Conservation (phyloP, 1,140 invertebrate genomes). For the Ceratosolen solmsi region DNA sequence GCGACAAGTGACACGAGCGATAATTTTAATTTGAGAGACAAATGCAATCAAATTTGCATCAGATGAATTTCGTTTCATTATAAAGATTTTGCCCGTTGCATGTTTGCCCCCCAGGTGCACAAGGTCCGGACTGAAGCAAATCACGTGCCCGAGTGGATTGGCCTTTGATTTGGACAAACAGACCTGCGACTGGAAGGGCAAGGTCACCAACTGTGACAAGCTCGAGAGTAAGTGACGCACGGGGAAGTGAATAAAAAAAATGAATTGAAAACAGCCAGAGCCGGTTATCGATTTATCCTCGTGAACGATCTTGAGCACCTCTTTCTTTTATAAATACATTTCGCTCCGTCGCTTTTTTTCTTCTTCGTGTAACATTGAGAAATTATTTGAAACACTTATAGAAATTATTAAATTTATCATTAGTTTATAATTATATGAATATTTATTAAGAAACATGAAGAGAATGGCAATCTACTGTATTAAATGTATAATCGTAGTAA, state of each 20-base stretch:
- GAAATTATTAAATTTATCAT: no score
- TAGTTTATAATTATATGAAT: no score
- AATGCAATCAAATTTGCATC: conserved; percentile 13
- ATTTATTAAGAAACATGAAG: no score
- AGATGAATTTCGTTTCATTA: background rate
- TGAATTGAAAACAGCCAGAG: conserved; percentile 2
- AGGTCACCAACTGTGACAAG: conserved; percentile 96
- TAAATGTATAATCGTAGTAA: no score
- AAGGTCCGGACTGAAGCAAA: conserved; percentile 93
- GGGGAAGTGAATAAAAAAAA: conserved; percentile 54
- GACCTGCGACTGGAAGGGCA: conserved; percentile 97
- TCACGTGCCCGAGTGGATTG: conserved; percentile 94
- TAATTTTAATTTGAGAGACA: conserved; percentile 33
- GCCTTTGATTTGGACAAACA: conserved; percentile 97
- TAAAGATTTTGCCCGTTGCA: conserved; percentile 43
- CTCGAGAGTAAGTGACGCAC: conserved; percentile 91
- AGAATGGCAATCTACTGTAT: no score
- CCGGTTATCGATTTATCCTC: conserved; percentile 11
- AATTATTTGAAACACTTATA: no score
- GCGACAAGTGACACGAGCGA: background rate
- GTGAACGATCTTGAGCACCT: conserved; percentile 9
- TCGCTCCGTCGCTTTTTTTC: no score
- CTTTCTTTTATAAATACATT: background rate
- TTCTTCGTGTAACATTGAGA: no score
- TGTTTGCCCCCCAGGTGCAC: conserved; percentile 82